These are phyloP conservation scores for Oreotrochilus melanogaster DNA, from an alignment of 2,113 vertebrate genomes.

Conservation along the genomic window DNA sequence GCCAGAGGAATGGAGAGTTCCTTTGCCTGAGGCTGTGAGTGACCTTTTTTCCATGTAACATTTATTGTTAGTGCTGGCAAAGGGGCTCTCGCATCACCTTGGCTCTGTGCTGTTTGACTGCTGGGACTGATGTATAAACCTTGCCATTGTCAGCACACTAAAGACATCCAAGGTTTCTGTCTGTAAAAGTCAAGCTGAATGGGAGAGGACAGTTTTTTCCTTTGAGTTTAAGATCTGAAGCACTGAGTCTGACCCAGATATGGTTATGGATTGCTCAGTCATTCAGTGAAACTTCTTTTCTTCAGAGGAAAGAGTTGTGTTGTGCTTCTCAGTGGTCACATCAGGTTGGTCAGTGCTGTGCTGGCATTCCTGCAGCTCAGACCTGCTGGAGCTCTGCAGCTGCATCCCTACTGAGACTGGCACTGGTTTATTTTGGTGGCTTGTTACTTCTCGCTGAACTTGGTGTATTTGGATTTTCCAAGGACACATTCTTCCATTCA, in stretches of 20 bases:
- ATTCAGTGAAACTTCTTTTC: not conserved
- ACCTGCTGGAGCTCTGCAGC: not conserved
- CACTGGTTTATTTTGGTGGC: not conserved
- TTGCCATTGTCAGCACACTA: rapidly evolving
- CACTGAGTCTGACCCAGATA: not conserved
- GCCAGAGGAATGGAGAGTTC: not conserved
- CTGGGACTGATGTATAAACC: not conserved
- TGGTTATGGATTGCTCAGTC: not conserved
- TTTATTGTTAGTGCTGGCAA: not conserved
- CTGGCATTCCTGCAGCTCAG: not conserved
- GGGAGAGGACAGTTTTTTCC: not conserved
- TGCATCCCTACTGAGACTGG: not conserved
- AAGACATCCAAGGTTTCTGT: not conserved
- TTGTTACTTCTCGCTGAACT: not conserved
- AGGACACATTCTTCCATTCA: not conserved
- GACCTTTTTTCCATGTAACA: not conserved
- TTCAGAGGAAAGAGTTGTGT: not conserved
- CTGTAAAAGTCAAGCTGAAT: not conserved
- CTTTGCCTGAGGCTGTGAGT: not conserved
- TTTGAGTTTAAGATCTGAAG: not conserved
- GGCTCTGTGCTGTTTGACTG: not conserved
- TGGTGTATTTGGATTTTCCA: not conserved
- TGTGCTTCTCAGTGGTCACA: not conserved
- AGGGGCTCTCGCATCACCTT: not conserved
- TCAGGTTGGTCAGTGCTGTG: not conserved